A percentile compares a stretch with the other conserved stretches of the same genome.
These are phyloP conservation scores for Sebastiscus tertius DNA, from an alignment of 2,797 vertebrate genomes.

Conservation along the genomic window DNA sequence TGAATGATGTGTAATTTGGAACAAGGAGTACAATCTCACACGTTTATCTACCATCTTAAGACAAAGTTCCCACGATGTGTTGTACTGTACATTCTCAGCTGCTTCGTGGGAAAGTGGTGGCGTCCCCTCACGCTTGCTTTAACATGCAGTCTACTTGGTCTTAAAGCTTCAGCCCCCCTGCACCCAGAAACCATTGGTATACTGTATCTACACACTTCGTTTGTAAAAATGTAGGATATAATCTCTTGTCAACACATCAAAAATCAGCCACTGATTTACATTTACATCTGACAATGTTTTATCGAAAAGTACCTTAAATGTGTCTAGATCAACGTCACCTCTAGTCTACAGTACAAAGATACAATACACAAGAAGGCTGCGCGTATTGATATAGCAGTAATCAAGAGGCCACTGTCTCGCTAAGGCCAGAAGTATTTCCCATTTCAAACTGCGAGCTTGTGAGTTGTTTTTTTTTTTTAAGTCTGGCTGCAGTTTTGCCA, in stretches of 20 bases:
- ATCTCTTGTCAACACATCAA: conserved; percentile 69
- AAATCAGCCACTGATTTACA: conserved; percentile 76
- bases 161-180: conserved; percentile 69
- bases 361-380: conserved; percentile 74
- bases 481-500: conserved; percentile 28
- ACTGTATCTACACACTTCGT: conserved; percentile 63
- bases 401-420: conserved; percentile 67
- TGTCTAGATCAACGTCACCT: conserved; percentile 72
- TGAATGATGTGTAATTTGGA: conserved; percentile 70
- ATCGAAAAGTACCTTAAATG: conserved; percentile 70
- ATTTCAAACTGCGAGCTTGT: conserved; percentile 30
- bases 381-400: conserved; percentile 60
- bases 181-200: conserved; percentile 37
- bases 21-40: conserved; percentile 79
- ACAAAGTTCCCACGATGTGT: conserved; percentile 63
- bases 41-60: conserved; percentile 69
- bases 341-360: conserved; percentile 80
- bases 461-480: neutral
- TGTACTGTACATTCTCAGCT: conserved; percentile 75
- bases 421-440: conserved; percentile 60
- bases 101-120: conserved; percentile 59
- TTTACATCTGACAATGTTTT: conserved; percentile 66
- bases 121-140: conserved; percentile 48
- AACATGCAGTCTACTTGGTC: conserved; percentile 66
- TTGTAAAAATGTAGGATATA: conserved; percentile 61